Percentiles rank a stretch among this genome's conserved stretches.
Evolutionary conservation across 2,113 vertebrate species (phyloP).

Genomic region (Oreotragus oreotragus): DNA sequence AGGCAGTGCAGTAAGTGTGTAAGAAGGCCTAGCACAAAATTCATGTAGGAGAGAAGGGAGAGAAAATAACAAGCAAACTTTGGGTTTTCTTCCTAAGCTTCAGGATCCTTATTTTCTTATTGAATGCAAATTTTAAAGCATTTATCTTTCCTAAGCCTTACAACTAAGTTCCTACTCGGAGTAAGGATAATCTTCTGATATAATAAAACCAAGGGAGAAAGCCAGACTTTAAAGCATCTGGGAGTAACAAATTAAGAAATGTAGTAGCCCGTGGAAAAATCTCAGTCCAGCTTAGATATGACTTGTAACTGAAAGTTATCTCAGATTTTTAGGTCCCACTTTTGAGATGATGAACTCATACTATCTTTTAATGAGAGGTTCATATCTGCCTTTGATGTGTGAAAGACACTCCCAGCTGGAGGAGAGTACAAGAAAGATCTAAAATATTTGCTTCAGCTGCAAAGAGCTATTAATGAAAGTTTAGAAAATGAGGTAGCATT

Average conservation of each 20-base stretch:
- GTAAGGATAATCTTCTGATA: conserved; percentile 33
- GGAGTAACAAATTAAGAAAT: conserved; percentile 33
- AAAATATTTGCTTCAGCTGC: conserved; percentile 69
- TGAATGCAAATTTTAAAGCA: conserved; percentile 23
- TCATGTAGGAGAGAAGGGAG: neutral
- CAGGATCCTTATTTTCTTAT: conserved; percentile 33
- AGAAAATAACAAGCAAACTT: neutral
- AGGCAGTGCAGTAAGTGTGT: neutral
- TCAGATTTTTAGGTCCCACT: conserved; percentile 50
- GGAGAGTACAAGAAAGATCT: conserved; percentile 58
- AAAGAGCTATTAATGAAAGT: conserved; percentile 64
- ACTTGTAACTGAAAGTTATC: conserved; percentile 45
- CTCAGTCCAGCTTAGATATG: neutral
- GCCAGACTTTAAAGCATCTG: conserved; percentile 33
- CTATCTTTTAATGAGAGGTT: conserved; percentile 69
- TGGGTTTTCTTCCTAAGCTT: neutral
- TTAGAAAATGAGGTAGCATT: conserved; percentile 51
- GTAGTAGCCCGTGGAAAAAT: neutral
- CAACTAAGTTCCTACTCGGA: conserved; percentile 25
- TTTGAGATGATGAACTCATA: conserved; percentile 59
- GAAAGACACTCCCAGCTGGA: conserved; percentile 70
- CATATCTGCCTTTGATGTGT: conserved; percentile 66
- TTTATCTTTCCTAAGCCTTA: conserved; percentile 41
- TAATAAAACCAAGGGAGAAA: conserved; percentile 35
- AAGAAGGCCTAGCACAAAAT: neutral